A percentile compares a stretch with the other conserved stretches of the same genome.
Evolutionary conservation across 2,797 vertebrate genomes (phyloP).

Genomic region (Balearica regulorum): DNA sequence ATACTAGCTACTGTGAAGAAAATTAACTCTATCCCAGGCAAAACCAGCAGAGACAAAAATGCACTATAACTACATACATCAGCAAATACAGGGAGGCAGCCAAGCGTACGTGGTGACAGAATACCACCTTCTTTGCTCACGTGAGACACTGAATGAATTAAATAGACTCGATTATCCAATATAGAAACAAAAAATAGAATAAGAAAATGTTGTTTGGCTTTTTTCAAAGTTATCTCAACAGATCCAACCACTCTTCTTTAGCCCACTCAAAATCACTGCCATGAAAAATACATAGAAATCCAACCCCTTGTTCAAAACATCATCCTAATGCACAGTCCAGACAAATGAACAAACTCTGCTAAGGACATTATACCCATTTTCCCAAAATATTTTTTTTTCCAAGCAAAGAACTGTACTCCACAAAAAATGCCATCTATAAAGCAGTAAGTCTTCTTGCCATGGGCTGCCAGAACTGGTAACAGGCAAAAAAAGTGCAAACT

Average conservation of each 20-base stretch:
- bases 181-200: neutral
- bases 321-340: neutral
- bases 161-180: neutral
- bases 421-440: neutral
- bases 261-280: neutral
- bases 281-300: neutral
- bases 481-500: neutral
- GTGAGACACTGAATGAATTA: neutral
- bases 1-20: too few relatives aligned
- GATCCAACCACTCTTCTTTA: neutral
- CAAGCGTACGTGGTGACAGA: neutral
- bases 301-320: neutral
- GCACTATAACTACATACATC: rapidly evolving
- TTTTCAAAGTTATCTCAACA: neutral
- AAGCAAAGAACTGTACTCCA: neutral
- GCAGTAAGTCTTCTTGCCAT: neutral
- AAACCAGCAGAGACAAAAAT: neutral
- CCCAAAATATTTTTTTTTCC: neutral
- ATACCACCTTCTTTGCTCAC: rapidly evolving
- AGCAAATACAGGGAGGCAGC: neutral
- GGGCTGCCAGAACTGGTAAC: neutral
- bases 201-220: neutral
- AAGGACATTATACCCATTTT: neutral
- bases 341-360: neutral
- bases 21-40: too few relatives aligned